These are phyloP conservation scores for Microcebus griseorufus DNA, from an alignment of 2,113 vertebrate species.

Conservation along the genomic window DNA sequence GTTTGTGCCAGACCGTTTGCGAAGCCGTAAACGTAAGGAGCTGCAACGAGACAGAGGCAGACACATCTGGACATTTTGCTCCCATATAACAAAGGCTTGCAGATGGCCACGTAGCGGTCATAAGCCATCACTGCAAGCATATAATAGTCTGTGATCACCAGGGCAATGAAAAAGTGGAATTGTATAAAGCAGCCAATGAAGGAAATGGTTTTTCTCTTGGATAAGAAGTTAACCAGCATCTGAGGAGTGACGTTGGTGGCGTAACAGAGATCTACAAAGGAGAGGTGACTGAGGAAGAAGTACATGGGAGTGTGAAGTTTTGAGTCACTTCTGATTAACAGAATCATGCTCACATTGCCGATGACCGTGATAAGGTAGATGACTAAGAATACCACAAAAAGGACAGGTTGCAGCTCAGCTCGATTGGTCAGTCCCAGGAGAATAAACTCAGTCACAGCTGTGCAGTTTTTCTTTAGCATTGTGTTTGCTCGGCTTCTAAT, in stretches of 20 bases:
- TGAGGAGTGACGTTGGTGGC: constrained; percentile 82
- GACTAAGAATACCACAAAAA: constrained; percentile 65
- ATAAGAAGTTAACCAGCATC: constrained; percentile 80
- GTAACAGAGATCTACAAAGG: constrained; percentile 83
- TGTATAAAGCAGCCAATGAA: constrained; percentile 81
- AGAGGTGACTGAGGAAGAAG: constrained; percentile 85
- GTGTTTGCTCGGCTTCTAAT: neutral
- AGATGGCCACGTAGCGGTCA: constrained; percentile 83
- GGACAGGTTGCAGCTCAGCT: constrained; percentile 51
- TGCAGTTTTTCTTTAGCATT: constrained; percentile 50
- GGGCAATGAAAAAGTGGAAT: constrained; percentile 75
- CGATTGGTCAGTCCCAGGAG: constrained; percentile 66
- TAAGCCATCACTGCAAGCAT: constrained; percentile 86
- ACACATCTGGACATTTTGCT: too few relatives aligned
- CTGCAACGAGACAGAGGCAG: too few relatives aligned
- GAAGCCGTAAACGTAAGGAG: too few relatives aligned
- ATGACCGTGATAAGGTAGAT: constrained; percentile 77
- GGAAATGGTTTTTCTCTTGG: constrained; percentile 76
- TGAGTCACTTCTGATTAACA: constrained; percentile 71
- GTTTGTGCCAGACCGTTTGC: too few relatives aligned
- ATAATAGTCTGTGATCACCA: constrained; percentile 84
- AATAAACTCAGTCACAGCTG: constrained; percentile 60
- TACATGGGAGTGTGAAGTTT: constrained; percentile 85
- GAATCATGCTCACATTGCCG: constrained; percentile 77
- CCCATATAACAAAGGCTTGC: too few relatives aligned